Percentiles rank a stretch among this genome's conserved stretches.
These are phyloP conservation scores for Rotaria socialis DNA, from an alignment of 2,888 invertebrate genomes.

Conservation along the genomic window DNA sequence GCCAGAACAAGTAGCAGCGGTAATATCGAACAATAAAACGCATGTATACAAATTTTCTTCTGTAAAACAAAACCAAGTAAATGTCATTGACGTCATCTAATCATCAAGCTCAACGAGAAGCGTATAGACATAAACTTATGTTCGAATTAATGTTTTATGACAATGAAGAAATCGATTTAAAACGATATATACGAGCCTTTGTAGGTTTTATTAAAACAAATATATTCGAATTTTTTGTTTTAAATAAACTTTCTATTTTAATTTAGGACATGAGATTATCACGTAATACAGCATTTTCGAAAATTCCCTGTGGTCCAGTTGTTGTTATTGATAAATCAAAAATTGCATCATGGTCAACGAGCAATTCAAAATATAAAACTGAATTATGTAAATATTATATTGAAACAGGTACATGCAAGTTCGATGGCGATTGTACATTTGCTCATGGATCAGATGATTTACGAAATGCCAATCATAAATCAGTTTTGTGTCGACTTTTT, in stretches of 20 bases:
- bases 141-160: constrained; percentile 23
- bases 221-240: no score
- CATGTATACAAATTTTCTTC: no score
- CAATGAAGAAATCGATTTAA: constrained; percentile 15
- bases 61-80: neutral
- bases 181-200: constrained; percentile 28
- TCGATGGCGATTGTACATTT: constrained; percentile 33
- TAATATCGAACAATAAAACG: no score
- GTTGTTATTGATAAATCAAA: neutral
- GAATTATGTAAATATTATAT: constrained; percentile 17
- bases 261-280: constrained; percentile 14
- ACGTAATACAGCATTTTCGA: constrained; percentile 29
- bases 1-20: no score
- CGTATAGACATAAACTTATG: constrained; percentile 25
- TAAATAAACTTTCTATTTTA: no score
- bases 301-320: neutral
- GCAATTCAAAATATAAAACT: constrained; percentile 18
- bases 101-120: constrained; percentile 9
- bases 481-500: constrained; percentile 12
- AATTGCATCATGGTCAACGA: constrained; percentile 10
- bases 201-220: neutral
- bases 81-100: neutral
- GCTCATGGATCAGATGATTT: neutral
- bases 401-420: neutral
- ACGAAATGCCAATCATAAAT: constrained; percentile 32